phyloP scores from a whole-genome alignment of 2,797 vertebrate genomes.

The Euthynnus affinis region DNA sequence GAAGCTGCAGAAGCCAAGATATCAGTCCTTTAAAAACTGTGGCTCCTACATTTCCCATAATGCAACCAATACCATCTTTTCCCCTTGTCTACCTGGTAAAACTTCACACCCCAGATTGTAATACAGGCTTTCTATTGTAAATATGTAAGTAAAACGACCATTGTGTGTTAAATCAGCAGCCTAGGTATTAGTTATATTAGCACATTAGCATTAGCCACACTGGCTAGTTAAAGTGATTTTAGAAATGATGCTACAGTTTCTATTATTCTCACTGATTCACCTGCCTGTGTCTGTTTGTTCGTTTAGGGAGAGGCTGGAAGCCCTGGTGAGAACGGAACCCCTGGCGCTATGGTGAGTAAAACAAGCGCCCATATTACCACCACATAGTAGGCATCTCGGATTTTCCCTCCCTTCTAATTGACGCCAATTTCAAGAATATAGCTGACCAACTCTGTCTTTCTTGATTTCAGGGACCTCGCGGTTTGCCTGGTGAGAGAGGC shows the following conservation, averaged over 20 bases:
- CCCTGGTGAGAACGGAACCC: conserved; percentile 95
- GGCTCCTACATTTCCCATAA: background rate
- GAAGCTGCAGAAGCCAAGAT: background rate
- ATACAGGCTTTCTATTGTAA: background rate
- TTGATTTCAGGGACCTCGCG: conserved; percentile 91
- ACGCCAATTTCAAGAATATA: background rate
- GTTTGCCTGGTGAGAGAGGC: conserved; percentile 97
- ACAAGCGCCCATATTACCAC: background rate
- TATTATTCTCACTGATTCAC: conserved; percentile 7
- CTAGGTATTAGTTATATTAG: background rate
- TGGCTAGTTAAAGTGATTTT: background rate
- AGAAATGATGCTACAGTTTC: background rate
- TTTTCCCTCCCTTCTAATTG: background rate
- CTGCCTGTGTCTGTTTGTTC: conserved; percentile 30
- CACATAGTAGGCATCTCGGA: background rate
- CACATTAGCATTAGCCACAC: background rate
- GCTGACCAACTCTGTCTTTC: conserved; percentile 1
- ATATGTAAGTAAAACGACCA: background rate
- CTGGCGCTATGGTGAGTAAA: conserved; percentile 94
- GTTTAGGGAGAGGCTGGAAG: conserved; percentile 92
- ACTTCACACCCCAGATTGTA: background rate
- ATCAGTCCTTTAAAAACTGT: background rate
- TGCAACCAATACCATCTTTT: background rate
- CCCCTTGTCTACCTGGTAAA: background rate
- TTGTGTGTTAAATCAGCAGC: background rate